Base-by-base conservation (phyloP, 2,888 invertebrate genomes). In the Caenorhabditis sinica region DNA sequence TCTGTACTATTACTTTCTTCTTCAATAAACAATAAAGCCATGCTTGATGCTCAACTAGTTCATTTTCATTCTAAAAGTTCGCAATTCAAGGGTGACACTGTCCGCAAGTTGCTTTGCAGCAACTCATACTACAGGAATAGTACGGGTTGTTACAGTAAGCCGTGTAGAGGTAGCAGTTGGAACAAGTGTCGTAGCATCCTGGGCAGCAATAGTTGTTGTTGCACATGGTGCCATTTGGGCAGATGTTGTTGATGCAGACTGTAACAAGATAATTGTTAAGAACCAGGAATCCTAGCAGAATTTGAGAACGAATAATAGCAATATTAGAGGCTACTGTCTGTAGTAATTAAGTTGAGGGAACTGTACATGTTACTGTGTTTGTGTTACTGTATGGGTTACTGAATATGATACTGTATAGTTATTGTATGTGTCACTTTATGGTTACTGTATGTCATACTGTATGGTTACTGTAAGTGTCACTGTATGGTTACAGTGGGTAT, bases 191-290 rank as follows among this genome's bases (percentile, higher is more conserved):
- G 45, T 68, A 79, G 49, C 83, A 83, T 30, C 83, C 83, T 13
- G 83, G 83, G 51, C 83, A 83, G 60, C 83, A 83, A 58, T 66
- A 76, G n/a, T 77, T 77, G 73, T 77, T 77, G 45, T 60, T 83
- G 79, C 83, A 83, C 83, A 83, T 83, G 4, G 77, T 79, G 43
- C 74, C 79, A 23, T 83, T 83, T 20, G 83, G 83, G n/a, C 83
- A 83, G 30, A 74, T 11, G 9, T 61, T 45, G 61, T 83, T 83
- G 63, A 83, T 58, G 40, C 83, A 83, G 11, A 15, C 82, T 82
- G 40, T n/a, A n/a, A n/a, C n/a, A n/a, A 60, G 23, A 17, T 23
- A 36, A 1, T 28, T 56, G 17, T 36, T 11, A 23, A 2, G n/a
- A n/a, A n/a, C n/a, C n/a, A n/a, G n/a, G n/a, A n/a, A n/a, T n/a